Percentiles rank a stretch among this genome's conserved stretches.
These are phyloP conservation scores for Steinernema scapterisci DNA, from an alignment of 2,888 invertebrate species.

Conservation along the genomic window DNA sequence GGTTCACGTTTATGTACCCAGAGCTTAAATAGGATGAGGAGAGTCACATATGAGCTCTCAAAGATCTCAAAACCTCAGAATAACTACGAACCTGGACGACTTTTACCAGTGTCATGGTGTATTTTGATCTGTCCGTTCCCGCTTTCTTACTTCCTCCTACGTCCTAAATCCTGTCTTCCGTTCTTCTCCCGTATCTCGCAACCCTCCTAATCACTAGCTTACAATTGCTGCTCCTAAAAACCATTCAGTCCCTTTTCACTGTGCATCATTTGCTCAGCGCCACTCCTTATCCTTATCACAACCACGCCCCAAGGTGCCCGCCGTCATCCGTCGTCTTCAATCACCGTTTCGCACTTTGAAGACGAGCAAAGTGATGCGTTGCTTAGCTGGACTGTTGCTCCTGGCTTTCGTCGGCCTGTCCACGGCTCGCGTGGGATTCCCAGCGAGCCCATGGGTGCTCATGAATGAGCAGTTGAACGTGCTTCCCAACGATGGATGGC, in stretches of 20 bases:
- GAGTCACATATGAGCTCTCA: too few species aligned
- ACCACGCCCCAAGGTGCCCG: neutral
- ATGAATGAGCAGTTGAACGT: neutral
- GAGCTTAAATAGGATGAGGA: too few species aligned
- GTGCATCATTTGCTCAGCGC: neutral
- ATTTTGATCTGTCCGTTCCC: too few species aligned
- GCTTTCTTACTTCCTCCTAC: too few species aligned
- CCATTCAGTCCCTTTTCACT: too few species aligned
- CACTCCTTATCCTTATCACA: neutral
- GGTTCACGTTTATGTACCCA: constrained; percentile 57
- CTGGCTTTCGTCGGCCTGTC: neutral
- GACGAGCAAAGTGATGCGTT: neutral
- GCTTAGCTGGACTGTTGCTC: neutral
- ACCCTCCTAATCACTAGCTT: too few species aligned
- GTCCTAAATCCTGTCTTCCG: too few species aligned
- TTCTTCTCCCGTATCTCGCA: too few species aligned
- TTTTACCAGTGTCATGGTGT: too few species aligned
- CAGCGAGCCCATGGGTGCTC: neutral
- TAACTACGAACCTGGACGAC: too few species aligned
- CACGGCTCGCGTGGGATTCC: neutral
- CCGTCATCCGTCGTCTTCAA: neutral
- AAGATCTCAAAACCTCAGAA: too few species aligned
- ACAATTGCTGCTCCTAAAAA: too few species aligned
- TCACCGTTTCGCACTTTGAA: neutral
- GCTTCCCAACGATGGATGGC: neutral